phyloP scores from a whole-genome alignment of 2,113 vertebrate species.

The Anolis sagrei region DNA sequence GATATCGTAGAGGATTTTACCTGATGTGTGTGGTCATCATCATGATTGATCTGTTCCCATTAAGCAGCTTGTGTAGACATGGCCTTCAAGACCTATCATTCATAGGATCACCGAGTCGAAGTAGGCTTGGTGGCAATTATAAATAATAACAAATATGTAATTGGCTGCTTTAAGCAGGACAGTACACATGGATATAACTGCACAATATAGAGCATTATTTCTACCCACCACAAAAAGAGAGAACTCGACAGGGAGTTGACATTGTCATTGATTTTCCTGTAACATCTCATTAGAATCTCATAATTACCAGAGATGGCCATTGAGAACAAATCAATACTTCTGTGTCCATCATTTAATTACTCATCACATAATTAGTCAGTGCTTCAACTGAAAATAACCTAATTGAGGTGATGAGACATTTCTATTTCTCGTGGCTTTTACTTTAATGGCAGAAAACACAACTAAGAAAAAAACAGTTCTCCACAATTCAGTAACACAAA shows the following conservation, averaged over 20 bases:
- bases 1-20: too few species aligned
- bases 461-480: constrained; percentile 20
- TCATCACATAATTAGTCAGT: background rate
- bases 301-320: background rate
- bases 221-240: background rate
- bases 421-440: background rate
- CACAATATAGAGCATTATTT: background rate
- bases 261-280: background rate
- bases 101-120: too few species aligned
- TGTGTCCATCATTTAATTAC: background rate
- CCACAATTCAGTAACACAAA: constrained; percentile 10
- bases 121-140: too few species aligned
- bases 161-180: background rate
- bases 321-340: background rate
- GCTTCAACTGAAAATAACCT: background rate
- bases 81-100: too few species aligned
- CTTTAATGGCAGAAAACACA: constrained; percentile 27
- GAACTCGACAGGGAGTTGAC: too few species aligned
- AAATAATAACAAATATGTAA: background rate
- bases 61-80: too few species aligned
- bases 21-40: too few species aligned
- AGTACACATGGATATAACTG: background rate
- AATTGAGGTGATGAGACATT: background rate
- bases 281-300: background rate
- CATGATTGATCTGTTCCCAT: too few species aligned